phyloP scores from a whole-genome alignment of 2,797 vertebrate genomes.

The Pangasius sanitwongsei region DNA sequence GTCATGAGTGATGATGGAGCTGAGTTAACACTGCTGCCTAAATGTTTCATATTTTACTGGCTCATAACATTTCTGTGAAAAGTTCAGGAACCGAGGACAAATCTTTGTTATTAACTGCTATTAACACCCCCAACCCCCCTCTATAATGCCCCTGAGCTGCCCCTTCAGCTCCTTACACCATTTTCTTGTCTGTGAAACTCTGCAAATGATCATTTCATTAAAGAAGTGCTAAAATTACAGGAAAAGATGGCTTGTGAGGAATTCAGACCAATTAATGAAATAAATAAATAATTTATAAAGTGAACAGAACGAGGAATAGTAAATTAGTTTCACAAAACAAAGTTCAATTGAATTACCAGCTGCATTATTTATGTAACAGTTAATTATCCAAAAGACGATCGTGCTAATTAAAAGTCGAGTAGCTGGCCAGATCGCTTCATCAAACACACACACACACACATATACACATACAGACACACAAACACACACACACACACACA shows the following conservation, averaged over 20 bases:
- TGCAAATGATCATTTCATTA: background rate
- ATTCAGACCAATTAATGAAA: background rate
- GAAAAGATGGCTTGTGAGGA: background rate
- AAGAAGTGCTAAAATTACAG: background rate
- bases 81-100: background rate
- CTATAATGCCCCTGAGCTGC: background rate
- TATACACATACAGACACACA: background rate
- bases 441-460: background rate
- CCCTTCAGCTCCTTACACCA: background rate
- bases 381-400: conserved; percentile 25
- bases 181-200: background rate
- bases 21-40: background rate
- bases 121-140: background rate
- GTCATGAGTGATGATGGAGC: background rate
- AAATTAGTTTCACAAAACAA: conserved; percentile 3
- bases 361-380: conserved; percentile 27
- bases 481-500: background rate
- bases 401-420: conserved; percentile 20
- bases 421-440: background rate
- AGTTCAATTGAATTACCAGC: conserved; percentile 1
- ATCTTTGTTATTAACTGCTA: background rate
- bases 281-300: background rate
- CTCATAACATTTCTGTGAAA: background rate
- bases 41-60: background rate
- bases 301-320: background rate